Conservation (phyloP, 1,140 invertebrate genomes). For the Gyrodactylus bullatarudis region DNA sequence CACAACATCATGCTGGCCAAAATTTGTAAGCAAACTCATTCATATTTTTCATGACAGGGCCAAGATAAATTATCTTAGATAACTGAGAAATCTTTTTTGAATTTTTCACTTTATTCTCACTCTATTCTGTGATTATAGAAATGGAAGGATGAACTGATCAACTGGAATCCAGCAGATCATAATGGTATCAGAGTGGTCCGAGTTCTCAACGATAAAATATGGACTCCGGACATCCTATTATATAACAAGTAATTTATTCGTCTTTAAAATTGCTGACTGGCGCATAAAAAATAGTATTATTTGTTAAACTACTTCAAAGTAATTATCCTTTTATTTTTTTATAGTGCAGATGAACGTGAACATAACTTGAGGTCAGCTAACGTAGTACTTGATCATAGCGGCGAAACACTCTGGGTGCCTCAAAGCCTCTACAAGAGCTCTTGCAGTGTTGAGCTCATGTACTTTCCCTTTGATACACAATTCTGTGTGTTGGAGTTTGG, state of each 20-base stretch:
- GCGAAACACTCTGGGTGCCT: constrained; percentile 75
- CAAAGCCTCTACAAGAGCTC: constrained; percentile 95
- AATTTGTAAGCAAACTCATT: not conserved
- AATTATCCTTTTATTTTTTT: not conserved
- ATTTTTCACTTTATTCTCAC: too few species aligned
- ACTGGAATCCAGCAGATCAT: constrained; percentile 88
- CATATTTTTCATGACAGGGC: too few species aligned
- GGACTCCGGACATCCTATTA: constrained; percentile 95
- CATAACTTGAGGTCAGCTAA: constrained; percentile 54
- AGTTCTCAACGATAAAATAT: constrained; percentile 34
- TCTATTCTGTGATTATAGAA: constrained; percentile 24
- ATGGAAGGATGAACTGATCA: constrained; percentile 85
- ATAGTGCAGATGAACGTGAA: constrained; percentile 19
- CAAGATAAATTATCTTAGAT: too few species aligned
- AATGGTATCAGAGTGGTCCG: constrained; percentile 72
- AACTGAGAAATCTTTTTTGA: too few species aligned
- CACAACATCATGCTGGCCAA: constrained; percentile 1
- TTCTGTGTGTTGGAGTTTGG: constrained; percentile 86
- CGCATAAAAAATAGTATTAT: not conserved
- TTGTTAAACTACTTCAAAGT: too few species aligned
- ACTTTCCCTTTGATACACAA: constrained; percentile 84
- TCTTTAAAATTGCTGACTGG: not conserved
- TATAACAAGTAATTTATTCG: constrained; percentile 62
- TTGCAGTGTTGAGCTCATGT: constrained; percentile 89
- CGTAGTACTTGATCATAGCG: constrained; percentile 61